Conservation (phyloP, 2,113 vertebrate genomes). For the Charadrius vociferus region DNA sequence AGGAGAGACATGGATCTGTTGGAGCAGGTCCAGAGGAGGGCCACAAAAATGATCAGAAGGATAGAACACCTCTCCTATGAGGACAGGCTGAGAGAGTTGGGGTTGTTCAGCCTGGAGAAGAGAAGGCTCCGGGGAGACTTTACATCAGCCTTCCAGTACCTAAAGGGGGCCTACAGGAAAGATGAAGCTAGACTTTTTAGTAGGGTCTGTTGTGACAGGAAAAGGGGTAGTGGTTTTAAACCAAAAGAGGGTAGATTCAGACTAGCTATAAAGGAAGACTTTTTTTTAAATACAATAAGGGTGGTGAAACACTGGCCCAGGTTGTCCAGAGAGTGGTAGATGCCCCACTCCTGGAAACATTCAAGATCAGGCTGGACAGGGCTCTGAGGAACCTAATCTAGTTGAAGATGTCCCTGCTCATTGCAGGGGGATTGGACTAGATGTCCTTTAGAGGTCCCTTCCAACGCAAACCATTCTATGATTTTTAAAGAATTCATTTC, state of each 20-base stretch:
- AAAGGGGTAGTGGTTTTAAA: not conserved
- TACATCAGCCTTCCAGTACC: not conserved
- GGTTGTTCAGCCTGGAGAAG: not conserved
- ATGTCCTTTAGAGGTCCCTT: not conserved
- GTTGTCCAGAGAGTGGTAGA: not conserved
- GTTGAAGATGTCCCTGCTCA: not conserved
- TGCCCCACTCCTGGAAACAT: not conserved
- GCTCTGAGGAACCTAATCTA: not conserved
- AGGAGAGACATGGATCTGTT: not conserved
- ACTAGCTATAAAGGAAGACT: not conserved
- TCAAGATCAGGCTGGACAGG: accelerated
- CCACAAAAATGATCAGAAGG: not conserved
- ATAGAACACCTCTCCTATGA: not conserved
- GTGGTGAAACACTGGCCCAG: not conserved
- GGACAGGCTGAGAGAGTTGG: not conserved
- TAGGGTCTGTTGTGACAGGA: not conserved
- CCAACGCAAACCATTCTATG: not conserved
- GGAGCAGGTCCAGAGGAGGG: not conserved
- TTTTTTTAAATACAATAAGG: not conserved
- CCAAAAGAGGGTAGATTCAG: not conserved
- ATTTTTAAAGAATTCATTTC: not conserved
- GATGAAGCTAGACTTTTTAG: not conserved
- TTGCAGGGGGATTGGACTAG: accelerated
- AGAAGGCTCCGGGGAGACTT: not conserved
- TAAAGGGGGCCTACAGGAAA: not conserved